A percentile compares a stretch with the other conserved stretches of the same genome.
Conservation (phyloP, 2,797 vertebrate species). For the Todus mexicanus region DNA sequence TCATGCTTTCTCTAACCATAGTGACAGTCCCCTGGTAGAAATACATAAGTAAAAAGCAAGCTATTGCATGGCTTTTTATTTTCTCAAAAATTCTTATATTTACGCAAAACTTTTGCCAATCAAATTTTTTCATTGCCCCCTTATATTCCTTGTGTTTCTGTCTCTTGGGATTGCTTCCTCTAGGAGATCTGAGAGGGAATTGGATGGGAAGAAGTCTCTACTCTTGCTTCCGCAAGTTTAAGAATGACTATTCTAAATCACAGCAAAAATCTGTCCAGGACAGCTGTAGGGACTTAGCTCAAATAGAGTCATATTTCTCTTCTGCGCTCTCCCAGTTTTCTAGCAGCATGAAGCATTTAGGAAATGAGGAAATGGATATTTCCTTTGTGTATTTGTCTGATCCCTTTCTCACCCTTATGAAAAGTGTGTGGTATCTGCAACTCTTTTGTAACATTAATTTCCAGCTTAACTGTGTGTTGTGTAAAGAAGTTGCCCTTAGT, state of each 20-base stretch:
- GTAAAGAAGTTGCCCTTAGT: neutral
- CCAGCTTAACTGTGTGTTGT: neutral
- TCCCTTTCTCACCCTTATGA: neutral
- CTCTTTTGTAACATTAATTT: neutral
- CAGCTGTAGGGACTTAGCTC: neutral
- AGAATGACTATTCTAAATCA: neutral
- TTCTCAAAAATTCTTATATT: neutral
- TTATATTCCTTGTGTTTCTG: neutral
- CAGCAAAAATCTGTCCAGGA: neutral
- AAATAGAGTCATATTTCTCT: neutral
- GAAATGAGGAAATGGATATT: neutral
- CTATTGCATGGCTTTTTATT: neutral
- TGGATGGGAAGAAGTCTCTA: neutral
- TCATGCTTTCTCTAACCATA: neutral
- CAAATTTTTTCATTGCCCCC: too few relatives aligned
- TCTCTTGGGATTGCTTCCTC: neutral
- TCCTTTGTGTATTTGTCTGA: neutral
- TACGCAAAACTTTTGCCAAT: neutral
- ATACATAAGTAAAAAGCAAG: neutral
- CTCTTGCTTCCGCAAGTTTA: neutral
- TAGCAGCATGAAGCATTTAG: neutral
- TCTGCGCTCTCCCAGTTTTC: neutral
- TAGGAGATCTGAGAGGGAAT: neutral
- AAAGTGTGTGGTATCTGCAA: neutral
- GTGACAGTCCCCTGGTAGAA: neutral